Evolutionary conservation across 2,113 vertebrate species (phyloP).

Genomic region (Sinocyclocheilus rhinocerous): DNA sequence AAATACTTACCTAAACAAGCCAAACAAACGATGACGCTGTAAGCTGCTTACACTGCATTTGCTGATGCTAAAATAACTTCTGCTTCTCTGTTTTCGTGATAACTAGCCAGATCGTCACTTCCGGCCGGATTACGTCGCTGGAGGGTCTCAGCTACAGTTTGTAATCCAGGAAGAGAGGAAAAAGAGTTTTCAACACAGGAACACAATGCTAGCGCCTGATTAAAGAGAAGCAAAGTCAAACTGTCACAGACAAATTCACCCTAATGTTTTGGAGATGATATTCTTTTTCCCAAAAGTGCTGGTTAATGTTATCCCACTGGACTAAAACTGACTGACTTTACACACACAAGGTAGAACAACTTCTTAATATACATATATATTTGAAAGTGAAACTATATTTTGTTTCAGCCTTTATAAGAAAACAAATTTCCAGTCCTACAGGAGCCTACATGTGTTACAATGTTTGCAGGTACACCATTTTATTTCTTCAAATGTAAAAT

Average conservation of each 20-base stretch:
- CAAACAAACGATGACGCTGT: slow-evolving; percentile 70
- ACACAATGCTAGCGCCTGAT: slow-evolving; percentile 62
- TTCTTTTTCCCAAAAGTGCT: neutral
- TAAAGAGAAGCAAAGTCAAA: slow-evolving; percentile 67
- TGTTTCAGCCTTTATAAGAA: no score
- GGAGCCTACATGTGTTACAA: no score
- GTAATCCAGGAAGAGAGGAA: slow-evolving; percentile 64
- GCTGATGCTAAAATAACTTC: slow-evolving; percentile 69
- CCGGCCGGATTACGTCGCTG: slow-evolving; percentile 70
- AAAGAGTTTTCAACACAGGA: slow-evolving; percentile 68
- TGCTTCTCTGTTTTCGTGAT: slow-evolving; percentile 71
- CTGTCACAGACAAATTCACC: no score
- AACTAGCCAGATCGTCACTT: slow-evolving; percentile 57
- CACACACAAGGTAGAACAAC: no score
- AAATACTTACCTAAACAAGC: slow-evolving; percentile 68
- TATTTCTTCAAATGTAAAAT: no score
- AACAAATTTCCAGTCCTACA: no score
- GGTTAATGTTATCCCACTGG: no score
- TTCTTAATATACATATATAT: no score
- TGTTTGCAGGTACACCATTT: no score
- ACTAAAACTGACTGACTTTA: no score
- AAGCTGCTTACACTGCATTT: slow-evolving; percentile 68
- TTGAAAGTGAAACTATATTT: no score
- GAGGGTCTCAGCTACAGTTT: slow-evolving; percentile 62
- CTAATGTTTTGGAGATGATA: neutral